phyloP scores from a whole-genome alignment of 2,888 invertebrate species.

The Dendrolimus pini region DNA sequence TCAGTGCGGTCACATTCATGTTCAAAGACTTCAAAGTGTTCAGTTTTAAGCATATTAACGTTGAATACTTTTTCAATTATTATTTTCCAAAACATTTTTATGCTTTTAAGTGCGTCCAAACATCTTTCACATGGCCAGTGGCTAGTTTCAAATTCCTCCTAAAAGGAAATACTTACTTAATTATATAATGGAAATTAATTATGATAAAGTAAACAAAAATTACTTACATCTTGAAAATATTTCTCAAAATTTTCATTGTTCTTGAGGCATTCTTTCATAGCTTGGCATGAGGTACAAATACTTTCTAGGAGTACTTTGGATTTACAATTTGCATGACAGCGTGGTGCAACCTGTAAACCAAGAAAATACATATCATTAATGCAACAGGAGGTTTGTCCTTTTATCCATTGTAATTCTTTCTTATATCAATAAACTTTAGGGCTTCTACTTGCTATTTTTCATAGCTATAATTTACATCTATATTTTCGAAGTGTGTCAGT shows the following conservation, averaged over 20 bases:
- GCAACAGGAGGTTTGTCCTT: too few species aligned
- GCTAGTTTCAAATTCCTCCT: conserved; percentile 63
- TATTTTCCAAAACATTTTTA: conserved; percentile 66
- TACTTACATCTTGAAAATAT: conserved; percentile 53
- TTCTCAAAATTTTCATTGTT: conserved; percentile 41
- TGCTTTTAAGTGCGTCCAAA: conserved; percentile 54
- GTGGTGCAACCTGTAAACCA: conserved; percentile 35
- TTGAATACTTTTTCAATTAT: conserved; percentile 54
- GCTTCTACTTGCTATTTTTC: too few species aligned
- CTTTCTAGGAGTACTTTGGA: conserved; percentile 55
- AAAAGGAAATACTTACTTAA: too few species aligned
- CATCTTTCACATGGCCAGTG: conserved; percentile 66
- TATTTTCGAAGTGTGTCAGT: too few species aligned
- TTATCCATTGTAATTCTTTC: too few species aligned
- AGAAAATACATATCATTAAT: background rate
- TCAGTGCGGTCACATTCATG: conserved; percentile 18
- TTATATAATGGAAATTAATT: too few species aligned
- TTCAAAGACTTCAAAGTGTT: conserved; percentile 15
- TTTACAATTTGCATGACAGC: conserved; percentile 58
- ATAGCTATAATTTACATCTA: too few species aligned
- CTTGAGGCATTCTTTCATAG: conserved; percentile 49
- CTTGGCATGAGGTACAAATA: conserved; percentile 50
- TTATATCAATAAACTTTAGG: too few species aligned
- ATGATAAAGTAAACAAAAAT: too few species aligned
- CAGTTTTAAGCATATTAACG: conserved; percentile 31